Evolutionary conservation across 23 tunicate species (phyloP).

Genomic region (Halocynthia aurantium): DNA sequence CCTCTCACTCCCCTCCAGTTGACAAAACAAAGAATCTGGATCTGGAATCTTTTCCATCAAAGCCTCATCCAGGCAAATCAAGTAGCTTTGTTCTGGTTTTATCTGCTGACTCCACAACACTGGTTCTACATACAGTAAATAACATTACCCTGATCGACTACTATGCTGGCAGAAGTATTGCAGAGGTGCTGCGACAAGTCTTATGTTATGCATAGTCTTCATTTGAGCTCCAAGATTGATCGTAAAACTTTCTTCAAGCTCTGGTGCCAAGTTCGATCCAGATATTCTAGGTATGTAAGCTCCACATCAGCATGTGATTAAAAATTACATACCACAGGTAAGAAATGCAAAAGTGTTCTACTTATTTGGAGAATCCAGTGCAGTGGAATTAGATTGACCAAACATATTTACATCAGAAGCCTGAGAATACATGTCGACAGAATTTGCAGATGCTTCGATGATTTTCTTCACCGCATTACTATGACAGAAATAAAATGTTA

Average conservation of each 20-base stretch:
- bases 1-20: no score
- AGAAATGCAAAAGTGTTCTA: no score
- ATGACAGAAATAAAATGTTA: background rate
- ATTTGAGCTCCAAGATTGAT: constrained; percentile 92
- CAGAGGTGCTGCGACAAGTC: constrained; percentile 60
- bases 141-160: constrained; percentile 5
- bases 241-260: constrained; percentile 87
- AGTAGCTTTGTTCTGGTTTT: no score
- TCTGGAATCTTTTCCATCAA: no score
- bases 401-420: background rate
- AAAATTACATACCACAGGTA: no score
- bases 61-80: no score
- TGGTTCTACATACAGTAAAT: no score
- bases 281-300: no score
- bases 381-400: background rate
- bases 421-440: background rate
- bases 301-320: constrained; percentile 6
- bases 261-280: no score
- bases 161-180: constrained; percentile 60
- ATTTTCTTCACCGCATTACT: constrained; percentile 35
- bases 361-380: no score
- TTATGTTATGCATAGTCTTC: constrained; percentile 95
- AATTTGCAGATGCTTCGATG: constrained; percentile 25
- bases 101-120: no score
- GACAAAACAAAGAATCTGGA: no score